A percentile compares a stretch with the other conserved stretches of the same genome.
Evolutionary conservation across 2,888 invertebrate species (phyloP).

Genomic region (Callosobruchus maculatus): DNA sequence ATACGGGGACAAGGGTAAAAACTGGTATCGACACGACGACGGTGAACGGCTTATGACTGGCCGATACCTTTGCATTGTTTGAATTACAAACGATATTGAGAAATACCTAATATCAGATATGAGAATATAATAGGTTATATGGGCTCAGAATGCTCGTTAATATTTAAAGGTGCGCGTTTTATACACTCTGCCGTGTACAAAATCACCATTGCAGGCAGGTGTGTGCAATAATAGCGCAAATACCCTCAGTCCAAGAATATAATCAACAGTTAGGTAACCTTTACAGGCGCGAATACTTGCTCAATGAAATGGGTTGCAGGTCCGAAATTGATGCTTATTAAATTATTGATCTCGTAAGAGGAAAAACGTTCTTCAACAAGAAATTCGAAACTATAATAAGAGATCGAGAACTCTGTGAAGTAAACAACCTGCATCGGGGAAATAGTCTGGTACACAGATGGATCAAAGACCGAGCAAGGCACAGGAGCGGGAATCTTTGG

Average conservation of each 20-base stretch:
- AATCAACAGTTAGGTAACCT: background rate
- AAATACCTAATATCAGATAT: background rate
- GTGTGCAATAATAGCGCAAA: background rate
- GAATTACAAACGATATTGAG: background rate
- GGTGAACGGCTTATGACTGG: background rate
- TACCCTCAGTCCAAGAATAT: background rate
- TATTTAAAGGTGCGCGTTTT: background rate
- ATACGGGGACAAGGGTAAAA: background rate
- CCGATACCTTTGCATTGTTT: background rate
- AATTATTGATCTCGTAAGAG: too few species aligned
- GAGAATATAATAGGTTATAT: background rate
- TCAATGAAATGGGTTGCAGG: too few species aligned
- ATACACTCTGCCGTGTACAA: background rate
- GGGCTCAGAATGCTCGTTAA: background rate
- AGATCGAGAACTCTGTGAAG: too few species aligned
- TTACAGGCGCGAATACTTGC: background rate
- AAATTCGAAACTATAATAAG: too few species aligned
- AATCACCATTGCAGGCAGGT: background rate
- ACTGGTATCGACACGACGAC: background rate
- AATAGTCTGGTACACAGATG: too few species aligned
- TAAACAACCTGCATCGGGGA: too few species aligned
- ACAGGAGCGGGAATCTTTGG: too few species aligned
- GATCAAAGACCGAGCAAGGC: too few species aligned
- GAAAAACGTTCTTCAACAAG: too few species aligned
- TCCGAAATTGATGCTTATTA: too few species aligned